phyloP scores from a whole-genome alignment of 1,140 invertebrate genomes.

The Steinernema feltiae region DNA sequence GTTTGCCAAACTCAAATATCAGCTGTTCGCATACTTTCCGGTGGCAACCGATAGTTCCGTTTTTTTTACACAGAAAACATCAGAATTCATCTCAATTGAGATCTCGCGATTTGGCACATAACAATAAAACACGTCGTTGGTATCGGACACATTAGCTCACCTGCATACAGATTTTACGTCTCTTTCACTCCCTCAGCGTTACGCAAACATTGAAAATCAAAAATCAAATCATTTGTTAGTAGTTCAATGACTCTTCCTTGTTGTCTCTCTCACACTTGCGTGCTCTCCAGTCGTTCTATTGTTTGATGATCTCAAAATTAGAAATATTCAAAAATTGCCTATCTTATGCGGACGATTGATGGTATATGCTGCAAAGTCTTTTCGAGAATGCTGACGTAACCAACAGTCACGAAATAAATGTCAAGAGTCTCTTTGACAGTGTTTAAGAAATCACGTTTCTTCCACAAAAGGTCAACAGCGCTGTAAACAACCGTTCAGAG shows the following conservation, averaged over 20 bases:
- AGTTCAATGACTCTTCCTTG: neutral
- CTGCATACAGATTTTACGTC: neutral
- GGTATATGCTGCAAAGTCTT: neutral
- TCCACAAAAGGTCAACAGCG: conserved; percentile 5
- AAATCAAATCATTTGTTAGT: too few relatives aligned
- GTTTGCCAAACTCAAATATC: neutral
- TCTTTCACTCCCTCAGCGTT: neutral
- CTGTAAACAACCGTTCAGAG: neutral
- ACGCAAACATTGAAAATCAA: neutral
- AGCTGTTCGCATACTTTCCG: neutral
- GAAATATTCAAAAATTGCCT: too few relatives aligned
- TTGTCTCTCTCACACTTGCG: neutral
- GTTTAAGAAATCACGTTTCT: neutral
- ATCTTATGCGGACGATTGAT: too few relatives aligned
- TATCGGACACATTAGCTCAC: too few relatives aligned
- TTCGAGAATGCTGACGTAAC: neutral
- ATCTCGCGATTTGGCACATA: too few relatives aligned
- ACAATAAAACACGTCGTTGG: too few relatives aligned
- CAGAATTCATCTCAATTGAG: too few relatives aligned
- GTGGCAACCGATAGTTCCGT: neutral
- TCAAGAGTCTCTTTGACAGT: neutral
- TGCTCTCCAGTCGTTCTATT: too few relatives aligned
- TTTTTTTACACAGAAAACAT: too few relatives aligned
- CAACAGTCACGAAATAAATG: neutral
- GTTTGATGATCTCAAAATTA: too few relatives aligned